Conservation (phyloP, 2,888 invertebrate species). For the Pristionchus japonicus region DNA sequence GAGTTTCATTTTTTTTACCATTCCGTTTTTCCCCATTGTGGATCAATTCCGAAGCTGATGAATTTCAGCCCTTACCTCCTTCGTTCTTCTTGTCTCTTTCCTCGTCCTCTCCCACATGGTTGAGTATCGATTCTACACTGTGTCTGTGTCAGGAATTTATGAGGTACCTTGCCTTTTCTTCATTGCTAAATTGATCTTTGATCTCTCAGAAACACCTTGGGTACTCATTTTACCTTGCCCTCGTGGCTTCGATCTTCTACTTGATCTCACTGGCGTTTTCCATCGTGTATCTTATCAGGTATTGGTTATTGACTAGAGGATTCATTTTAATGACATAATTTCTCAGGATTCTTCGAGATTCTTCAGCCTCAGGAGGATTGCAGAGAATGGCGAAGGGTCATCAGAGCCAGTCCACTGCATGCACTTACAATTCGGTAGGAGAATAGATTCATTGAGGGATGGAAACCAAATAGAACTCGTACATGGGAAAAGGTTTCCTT, state of each 20-base stretch:
- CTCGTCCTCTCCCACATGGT: constrained; percentile 71
- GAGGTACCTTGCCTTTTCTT: constrained; percentile 55
- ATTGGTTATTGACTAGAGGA: too few relatives aligned
- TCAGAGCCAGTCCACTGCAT: not conserved
- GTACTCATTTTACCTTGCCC: constrained; percentile 69
- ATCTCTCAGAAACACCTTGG: constrained; percentile 69
- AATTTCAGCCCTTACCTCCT: constrained; percentile 56
- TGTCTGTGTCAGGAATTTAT: constrained; percentile 73
- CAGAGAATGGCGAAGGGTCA: constrained; percentile 42
- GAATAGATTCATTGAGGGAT: not conserved
- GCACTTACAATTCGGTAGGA: constrained; percentile 20
- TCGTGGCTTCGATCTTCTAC: constrained; percentile 59
- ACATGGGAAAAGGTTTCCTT: not conserved
- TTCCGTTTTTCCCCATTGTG: not conserved
- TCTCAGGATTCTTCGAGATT: constrained; percentile 6
- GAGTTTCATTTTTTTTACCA: constrained; percentile 8
- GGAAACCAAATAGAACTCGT: too few relatives aligned
- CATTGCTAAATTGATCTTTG: not conserved
- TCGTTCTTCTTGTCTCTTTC: constrained; percentile 63
- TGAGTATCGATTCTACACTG: constrained; percentile 73
- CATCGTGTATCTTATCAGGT: constrained; percentile 53
- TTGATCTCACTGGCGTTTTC: constrained; percentile 57
- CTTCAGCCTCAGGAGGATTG: constrained; percentile 36
- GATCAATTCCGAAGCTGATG: not conserved
- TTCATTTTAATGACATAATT: not conserved